Percentiles rank a stretch among this genome's conserved stretches.
phyloP scores from a whole-genome alignment of 23 tunicate genomes.

The Phallusia fumigata region DNA sequence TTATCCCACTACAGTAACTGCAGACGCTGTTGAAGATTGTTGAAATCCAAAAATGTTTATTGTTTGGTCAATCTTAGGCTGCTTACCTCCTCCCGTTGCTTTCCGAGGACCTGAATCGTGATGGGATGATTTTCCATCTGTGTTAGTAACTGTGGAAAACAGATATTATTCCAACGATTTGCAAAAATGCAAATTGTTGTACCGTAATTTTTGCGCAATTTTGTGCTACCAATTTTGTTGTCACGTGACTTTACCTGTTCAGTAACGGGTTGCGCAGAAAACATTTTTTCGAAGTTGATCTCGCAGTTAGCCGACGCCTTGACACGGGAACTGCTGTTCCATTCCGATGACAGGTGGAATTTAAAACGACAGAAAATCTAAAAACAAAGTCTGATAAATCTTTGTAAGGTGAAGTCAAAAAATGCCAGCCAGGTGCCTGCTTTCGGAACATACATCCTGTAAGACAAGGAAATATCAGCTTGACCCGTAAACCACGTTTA shows the following conservation, averaged over 20 bases:
- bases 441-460: too few species aligned
- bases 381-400: too few species aligned
- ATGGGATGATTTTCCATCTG: background rate
- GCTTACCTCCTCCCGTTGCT: background rate
- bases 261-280: constrained; percentile 57
- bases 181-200: background rate
- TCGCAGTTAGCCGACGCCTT: constrained; percentile 39
- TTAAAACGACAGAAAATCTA: constrained; percentile 80
- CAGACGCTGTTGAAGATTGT: background rate
- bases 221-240: background rate
- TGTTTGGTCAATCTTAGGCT: too few species aligned
- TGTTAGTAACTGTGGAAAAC: background rate
- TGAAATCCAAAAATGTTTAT: background rate
- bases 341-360: constrained; percentile 36
- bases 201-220: background rate
- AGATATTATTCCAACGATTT: background rate
- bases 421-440: too few species aligned
- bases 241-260: constrained; percentile 31
- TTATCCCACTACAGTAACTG: background rate
- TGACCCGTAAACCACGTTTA: too few species aligned
- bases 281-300: constrained; percentile 48
- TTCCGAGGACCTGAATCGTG: background rate
- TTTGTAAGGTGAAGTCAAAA: too few species aligned
- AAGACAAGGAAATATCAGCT: too few species aligned
- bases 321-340: constrained; percentile 39